Conservation (phyloP, 2,797 vertebrate species). For the Sciurus carolinensis region DNA sequence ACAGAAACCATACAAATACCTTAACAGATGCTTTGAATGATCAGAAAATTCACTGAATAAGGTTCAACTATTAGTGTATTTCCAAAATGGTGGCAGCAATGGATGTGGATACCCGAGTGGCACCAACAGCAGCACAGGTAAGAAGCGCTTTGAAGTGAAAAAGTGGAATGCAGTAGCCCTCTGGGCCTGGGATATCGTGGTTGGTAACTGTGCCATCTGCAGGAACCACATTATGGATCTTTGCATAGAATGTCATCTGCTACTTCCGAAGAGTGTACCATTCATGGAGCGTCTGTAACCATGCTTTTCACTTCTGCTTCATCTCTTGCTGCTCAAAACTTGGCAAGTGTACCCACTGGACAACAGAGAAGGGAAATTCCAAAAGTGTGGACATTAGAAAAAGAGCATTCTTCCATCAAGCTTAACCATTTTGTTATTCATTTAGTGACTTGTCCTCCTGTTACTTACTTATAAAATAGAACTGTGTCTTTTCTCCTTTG, state of each 20-base stretch:
- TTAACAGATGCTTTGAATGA: too few species aligned
- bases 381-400: conserved; percentile 89
- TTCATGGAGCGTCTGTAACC: conserved; percentile 98
- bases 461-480: conserved; percentile 84
- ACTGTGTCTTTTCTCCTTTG: conserved; percentile 61
- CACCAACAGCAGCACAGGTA: conserved; percentile 92
- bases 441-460: conserved; percentile 78
- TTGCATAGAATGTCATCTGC: conserved; percentile 98
- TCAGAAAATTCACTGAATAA: too few species aligned
- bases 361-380: too few species aligned
- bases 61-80: conserved; percentile 58
- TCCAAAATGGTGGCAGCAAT: conserved; percentile 98
- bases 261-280: conserved; percentile 99
- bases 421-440: conserved; percentile 75
- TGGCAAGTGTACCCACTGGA: too few species aligned
- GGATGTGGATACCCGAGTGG: conserved; percentile 98
- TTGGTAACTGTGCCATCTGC: too few species aligned
- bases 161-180: conserved; percentile 87
- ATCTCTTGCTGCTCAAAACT: too few species aligned
- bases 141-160: conserved; percentile 99
- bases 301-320: too few species aligned
- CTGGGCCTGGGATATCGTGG: too few species aligned
- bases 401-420: conserved; percentile 79
- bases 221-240: too few species aligned
- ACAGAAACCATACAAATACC: too few species aligned